Evolutionary conservation across 2,113 vertebrate species (phyloP).

Genomic region (Leucosticte australis): DNA sequence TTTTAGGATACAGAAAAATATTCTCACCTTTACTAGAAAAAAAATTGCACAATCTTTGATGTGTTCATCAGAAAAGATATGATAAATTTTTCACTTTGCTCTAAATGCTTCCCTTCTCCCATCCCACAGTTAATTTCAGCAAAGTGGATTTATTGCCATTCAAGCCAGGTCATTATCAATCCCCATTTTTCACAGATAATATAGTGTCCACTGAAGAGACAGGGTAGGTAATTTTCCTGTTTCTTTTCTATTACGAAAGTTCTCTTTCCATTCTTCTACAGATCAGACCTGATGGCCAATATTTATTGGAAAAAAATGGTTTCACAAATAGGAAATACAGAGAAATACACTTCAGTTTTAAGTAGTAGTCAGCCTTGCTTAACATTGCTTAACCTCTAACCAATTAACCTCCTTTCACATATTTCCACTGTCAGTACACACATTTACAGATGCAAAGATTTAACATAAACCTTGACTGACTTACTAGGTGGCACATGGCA

Average conservation of each 20-base stretch:
- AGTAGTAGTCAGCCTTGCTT: not conserved
- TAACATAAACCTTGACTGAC: not conserved
- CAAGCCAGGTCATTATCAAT: not conserved
- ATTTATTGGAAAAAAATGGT: not conserved
- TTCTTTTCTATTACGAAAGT: not conserved
- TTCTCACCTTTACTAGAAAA: not conserved
- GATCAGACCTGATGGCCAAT: not conserved
- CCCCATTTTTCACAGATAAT: not conserved
- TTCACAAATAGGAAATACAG: not conserved
- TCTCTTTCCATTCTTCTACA: not conserved
- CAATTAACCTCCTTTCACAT: not conserved
- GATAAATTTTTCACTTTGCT: not conserved
- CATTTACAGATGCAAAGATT: not conserved
- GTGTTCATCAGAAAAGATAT: not conserved
- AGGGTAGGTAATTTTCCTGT: not conserved
- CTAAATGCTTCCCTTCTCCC: not conserved
- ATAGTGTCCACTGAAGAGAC: not conserved
- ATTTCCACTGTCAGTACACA: not conserved
- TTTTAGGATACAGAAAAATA: not conserved
- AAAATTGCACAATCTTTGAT: not conserved
- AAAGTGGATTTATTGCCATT: not conserved
- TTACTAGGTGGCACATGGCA: conserved; percentile 79
- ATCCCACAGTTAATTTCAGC: not conserved
- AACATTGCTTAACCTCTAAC: not conserved
- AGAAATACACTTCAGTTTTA: not conserved